Base-by-base conservation (phyloP, 2,888 invertebrate genomes). In the Leptarthrus brevirostris region DNA sequence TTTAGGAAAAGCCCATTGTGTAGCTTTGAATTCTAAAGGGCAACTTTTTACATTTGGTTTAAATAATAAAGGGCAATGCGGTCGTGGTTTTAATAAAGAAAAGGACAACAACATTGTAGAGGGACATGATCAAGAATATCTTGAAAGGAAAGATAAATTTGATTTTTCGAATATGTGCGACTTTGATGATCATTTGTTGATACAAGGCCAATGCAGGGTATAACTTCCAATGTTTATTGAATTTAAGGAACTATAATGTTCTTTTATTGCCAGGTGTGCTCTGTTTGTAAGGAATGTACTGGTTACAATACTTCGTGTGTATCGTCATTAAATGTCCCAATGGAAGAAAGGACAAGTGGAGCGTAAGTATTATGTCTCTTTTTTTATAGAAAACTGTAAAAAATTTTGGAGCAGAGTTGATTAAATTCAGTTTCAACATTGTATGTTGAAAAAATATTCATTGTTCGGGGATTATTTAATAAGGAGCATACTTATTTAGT, bases 61-160 rank as follows among this genome's bases (percentile, higher is more conserved):
- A 76, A 98, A 98, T 85, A 98, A 98, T 83, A 96, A 97, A 83
- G 97, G 97, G 0, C 98, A 98, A 82, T 98, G 98, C 85, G 98
- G 98, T 3, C 87, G 97, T 77, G 95, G 95, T 79, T 94, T 93
- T 80, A 86, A 87, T 44, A 86, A 88, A 77, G 86, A 86, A 14
- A 88, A 88, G 83, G 90, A 90, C 82, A 89, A 89, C 87, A 81
- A 85, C 36, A 3, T 24, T 1, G 18, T 49, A 3, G 76, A 72
- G 12, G 53, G 71, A 10, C 36, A 56, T n/a, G 74, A 77, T 12
- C 53, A 73, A 14, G 76, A 58, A 66, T 66, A 49, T 4, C 54
- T 72, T 10, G 75, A 66, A 16, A 66, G 66, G 61, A 77, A 76
- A n/a, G 61, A 80, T 3, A 84, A 85, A 70, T 79, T 83, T 61